These are phyloP conservation scores for Sebastes melanostomus DNA, from an alignment of 2,797 vertebrate genomes.

Conservation along the genomic window DNA sequence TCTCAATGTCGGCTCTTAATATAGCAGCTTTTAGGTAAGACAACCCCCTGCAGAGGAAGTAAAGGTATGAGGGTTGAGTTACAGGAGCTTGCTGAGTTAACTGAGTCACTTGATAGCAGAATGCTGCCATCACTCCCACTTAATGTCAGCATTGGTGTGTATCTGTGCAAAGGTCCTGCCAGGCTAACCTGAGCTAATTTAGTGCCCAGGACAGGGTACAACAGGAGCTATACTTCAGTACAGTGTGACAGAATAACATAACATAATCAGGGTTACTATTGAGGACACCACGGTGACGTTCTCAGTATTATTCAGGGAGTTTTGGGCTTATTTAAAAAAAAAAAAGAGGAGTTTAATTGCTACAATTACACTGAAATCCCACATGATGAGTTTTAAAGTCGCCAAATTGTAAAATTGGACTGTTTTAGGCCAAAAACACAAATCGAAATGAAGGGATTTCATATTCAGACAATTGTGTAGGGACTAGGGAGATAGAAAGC, in stretches of 20 bases:
- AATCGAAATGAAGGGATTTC: background rate
- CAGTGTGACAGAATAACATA: background rate
- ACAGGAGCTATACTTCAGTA: conserved; percentile 17
- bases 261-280: background rate
- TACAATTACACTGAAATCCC: background rate
- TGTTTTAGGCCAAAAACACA: background rate
- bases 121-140: conserved; percentile 56
- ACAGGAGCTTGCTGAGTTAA: conserved; percentile 40
- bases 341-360: background rate
- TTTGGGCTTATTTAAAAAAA: no score
- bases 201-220: conserved; percentile 1
- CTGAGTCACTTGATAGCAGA: conserved; percentile 47
- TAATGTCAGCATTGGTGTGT: conserved; percentile 56
- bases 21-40: conserved; percentile 47
- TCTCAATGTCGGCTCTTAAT: conserved; percentile 73
- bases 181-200: conserved; percentile 64
- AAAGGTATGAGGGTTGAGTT: conserved; percentile 55
- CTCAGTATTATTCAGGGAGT: background rate
- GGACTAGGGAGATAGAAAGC: background rate
- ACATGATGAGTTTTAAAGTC: background rate
- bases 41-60: conserved; percentile 41
- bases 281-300: background rate
- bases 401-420: background rate
- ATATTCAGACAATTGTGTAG: background rate
- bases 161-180: conserved; percentile 51